Evolutionary conservation across 2,888 invertebrate species (phyloP).

Genomic region (Lasioglossum morio): DNA sequence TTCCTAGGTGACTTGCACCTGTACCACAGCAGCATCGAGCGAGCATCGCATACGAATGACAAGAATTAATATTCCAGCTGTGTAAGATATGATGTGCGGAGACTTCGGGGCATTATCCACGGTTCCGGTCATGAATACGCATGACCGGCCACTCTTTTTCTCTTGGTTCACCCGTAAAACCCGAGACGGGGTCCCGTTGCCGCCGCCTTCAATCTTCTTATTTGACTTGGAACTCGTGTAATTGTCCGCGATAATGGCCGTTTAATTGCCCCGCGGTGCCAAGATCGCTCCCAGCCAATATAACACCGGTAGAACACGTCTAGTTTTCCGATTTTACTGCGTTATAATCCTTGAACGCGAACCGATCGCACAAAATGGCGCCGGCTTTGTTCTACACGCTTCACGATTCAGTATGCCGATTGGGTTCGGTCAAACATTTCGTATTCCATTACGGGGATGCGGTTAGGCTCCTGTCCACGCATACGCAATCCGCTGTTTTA

Average conservation of each 20-base stretch:
- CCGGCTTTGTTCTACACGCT: constrained; percentile 30
- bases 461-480: constrained; percentile 27
- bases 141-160: constrained; percentile 51
- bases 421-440: constrained; percentile 39
- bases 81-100: constrained; percentile 74
- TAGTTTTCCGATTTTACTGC: background rate
- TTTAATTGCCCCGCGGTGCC: constrained; percentile 53
- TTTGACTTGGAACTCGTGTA: constrained; percentile 36
- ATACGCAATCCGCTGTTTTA: constrained; percentile 35
- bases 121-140: constrained; percentile 72
- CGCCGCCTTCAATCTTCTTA: constrained; percentile 38
- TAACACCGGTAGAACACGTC: background rate
- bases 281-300: background rate
- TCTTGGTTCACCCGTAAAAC: constrained; percentile 25
- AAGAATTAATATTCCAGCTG: constrained; percentile 78
- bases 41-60: constrained; percentile 75
- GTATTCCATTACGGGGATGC: constrained; percentile 38
- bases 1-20: constrained; percentile 72
- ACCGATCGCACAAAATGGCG: background rate
- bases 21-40: constrained; percentile 61
- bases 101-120: constrained; percentile 69
- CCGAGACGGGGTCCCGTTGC: constrained; percentile 9
- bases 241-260: constrained; percentile 48
- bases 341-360: background rate
- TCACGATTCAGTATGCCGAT: constrained; percentile 41